These are phyloP conservation scores for Dipodomys stephensi DNA, from an alignment of 2,113 vertebrate genomes.

Conservation along the genomic window DNA sequence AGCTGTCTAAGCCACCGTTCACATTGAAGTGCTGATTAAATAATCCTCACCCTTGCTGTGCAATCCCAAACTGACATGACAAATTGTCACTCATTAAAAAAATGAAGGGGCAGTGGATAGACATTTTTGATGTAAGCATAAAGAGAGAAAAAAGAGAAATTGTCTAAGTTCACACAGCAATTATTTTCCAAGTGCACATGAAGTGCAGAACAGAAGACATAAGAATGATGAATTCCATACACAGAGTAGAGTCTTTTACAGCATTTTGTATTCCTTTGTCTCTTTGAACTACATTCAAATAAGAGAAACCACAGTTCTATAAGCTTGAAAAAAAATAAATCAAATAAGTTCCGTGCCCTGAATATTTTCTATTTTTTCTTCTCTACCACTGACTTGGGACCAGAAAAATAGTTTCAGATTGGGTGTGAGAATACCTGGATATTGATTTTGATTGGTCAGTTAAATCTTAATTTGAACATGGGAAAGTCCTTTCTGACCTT, in stretches of 20 bases:
- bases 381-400: neutral
- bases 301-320: neutral
- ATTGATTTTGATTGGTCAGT: neutral
- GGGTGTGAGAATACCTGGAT: neutral
- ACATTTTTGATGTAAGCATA: neutral
- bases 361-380: neutral
- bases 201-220: slow-evolving; percentile 27
- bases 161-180: neutral
- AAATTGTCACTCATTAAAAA: neutral
- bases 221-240: slow-evolving; percentile 41
- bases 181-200: slow-evolving; percentile 37
- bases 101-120: neutral
- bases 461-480: neutral
- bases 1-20: neutral
- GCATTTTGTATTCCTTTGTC: neutral
- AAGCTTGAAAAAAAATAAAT: slow-evolving; percentile 47
- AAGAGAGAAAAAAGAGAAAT: neutral
- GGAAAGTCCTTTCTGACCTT: neutral
- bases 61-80: neutral
- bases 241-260: neutral
- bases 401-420: slow-evolving; percentile 1
- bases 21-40: slow-evolving; percentile 16
- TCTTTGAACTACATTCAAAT: slow-evolving; percentile 44
- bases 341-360: neutral
- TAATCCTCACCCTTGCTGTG: neutral